A percentile compares a stretch with the other conserved stretches of the same genome.
Evolutionary conservation across 2,113 vertebrate genomes (phyloP).

Genomic region (Cynoglossus semilaevis): DNA sequence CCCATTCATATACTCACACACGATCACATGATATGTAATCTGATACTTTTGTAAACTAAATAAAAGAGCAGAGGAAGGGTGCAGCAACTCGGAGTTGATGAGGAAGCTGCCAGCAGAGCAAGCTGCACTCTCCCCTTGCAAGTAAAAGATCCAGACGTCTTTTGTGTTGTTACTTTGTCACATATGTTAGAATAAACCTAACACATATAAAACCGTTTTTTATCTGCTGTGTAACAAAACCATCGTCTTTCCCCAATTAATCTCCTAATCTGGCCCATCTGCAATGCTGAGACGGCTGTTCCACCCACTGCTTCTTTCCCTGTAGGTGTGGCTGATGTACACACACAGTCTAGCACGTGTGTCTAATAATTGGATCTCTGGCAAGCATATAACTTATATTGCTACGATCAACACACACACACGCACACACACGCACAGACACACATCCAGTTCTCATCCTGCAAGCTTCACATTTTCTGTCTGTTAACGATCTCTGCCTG

Average conservation of each 20-base stretch:
- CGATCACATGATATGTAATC: too few relatives aligned
- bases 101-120: too few relatives aligned
- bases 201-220: slow-evolving; percentile 5
- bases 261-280: slow-evolving; percentile 49
- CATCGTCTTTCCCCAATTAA: slow-evolving; percentile 17
- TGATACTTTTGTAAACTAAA: too few relatives aligned
- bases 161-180: too few relatives aligned
- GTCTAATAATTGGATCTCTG: slow-evolving; percentile 73
- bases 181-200: too few relatives aligned
- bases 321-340: slow-evolving; percentile 41
- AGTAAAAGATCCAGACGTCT: too few relatives aligned
- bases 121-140: too few relatives aligned
- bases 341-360: slow-evolving; percentile 16
- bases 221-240: slow-evolving; percentile 1
- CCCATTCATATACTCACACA: too few relatives aligned
- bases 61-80: too few relatives aligned
- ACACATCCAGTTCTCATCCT: slow-evolving; percentile 64
- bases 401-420: slow-evolving; percentile 68
- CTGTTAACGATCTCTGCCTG: slow-evolving; percentile 53
- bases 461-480: slow-evolving; percentile 47
- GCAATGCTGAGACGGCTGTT: slow-evolving; percentile 30
- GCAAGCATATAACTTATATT: slow-evolving; percentile 67
- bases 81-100: too few relatives aligned
- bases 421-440: not conserved
- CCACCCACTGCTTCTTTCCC: slow-evolving; percentile 31